Percentiles rank a stretch among this genome's conserved stretches.
phyloP scores from a whole-genome alignment of 2,888 invertebrate species.

The Pseudococcus viburni region DNA sequence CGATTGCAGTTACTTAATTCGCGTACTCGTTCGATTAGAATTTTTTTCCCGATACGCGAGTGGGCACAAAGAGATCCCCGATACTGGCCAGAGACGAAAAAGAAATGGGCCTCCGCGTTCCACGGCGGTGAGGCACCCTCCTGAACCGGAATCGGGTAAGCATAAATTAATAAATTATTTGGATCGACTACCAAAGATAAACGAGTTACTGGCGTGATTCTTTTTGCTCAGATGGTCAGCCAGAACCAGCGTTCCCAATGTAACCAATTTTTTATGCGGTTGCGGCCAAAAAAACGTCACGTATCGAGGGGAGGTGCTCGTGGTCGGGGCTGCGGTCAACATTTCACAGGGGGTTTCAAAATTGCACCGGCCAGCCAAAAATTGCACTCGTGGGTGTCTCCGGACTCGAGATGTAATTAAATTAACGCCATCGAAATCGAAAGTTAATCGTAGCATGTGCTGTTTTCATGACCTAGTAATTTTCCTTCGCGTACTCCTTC shows the following conservation, averaged over 20 bases:
- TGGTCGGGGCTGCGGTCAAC: too few species aligned
- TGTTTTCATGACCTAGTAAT: background rate
- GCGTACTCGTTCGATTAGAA: background rate
- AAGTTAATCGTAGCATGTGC: background rate
- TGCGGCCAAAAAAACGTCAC: background rate
- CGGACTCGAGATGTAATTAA: background rate
- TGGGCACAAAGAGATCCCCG: background rate
- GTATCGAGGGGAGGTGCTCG: too few species aligned
- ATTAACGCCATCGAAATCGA: background rate
- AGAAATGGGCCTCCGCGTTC: background rate
- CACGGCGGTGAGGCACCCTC: background rate
- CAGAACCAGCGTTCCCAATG: background rate
- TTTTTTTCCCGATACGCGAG: background rate
- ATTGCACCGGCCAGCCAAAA: too few species aligned
- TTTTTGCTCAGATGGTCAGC: background rate
- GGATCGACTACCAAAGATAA: conserved; percentile 40
- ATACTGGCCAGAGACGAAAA: background rate
- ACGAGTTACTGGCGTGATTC: conserved; percentile 41
- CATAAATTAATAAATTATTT: conserved; percentile 47
- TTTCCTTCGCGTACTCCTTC: background rate
- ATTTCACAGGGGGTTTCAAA: too few species aligned
- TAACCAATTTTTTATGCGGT: conserved; percentile 4
- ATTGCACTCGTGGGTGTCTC: too few species aligned
- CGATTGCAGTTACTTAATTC: conserved; percentile 6
- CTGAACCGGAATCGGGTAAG: conserved; percentile 27